Evolutionary conservation across 2,888 invertebrate species (phyloP).

Genomic region (Cactoblastis cactorum): DNA sequence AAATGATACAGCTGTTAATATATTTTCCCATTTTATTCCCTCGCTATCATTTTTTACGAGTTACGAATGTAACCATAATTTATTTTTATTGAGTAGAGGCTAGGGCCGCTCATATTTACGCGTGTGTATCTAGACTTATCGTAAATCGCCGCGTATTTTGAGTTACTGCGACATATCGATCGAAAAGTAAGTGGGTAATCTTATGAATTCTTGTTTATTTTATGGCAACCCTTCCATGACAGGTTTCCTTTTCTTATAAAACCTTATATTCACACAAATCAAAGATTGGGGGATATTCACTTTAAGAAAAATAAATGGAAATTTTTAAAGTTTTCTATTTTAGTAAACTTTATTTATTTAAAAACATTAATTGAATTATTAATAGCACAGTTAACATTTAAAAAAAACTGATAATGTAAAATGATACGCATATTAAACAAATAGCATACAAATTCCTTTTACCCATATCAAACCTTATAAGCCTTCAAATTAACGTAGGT

Average conservation of each 20-base stretch:
- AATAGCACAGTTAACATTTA: no score
- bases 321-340: no score
- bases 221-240: conserved; percentile 4
- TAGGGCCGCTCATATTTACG: conserved; percentile 14
- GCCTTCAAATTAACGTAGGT: conserved; percentile 7
- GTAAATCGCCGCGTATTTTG: conserved; percentile 11
- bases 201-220: conserved; percentile 34
- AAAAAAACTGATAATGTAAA: no score
- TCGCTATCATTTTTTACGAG: conserved; percentile 15
- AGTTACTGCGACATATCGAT: conserved; percentile 45
- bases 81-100: conserved; percentile 15
- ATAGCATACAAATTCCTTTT: not conserved
- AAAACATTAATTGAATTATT: no score
- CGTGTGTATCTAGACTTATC: conserved; percentile 14
- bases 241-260: not conserved
- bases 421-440: not conserved
- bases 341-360: no score
- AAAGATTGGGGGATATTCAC: not conserved
- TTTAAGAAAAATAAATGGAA: no score
- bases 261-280: not conserved
- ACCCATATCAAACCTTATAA: conserved; percentile 5
- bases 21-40: conserved; percentile 12
- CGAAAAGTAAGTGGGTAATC: conserved; percentile 43
- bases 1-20: conserved; percentile 16
- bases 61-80: conserved; percentile 14